Base-by-base conservation (phyloP, 2,113 vertebrate genomes). In the Muntiacus muntjak region DNA sequence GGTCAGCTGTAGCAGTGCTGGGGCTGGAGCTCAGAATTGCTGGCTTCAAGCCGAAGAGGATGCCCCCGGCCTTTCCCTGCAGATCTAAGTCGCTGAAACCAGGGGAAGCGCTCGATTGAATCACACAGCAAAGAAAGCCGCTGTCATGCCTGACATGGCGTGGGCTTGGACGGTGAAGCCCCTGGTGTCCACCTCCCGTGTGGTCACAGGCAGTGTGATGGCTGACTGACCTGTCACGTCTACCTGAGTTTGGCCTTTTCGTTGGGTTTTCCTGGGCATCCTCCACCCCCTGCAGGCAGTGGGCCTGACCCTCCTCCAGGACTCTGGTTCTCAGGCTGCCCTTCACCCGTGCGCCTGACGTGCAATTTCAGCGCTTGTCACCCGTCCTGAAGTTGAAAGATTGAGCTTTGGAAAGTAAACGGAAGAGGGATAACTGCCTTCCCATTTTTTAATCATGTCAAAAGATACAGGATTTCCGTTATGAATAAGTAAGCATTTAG, bases 31-130 rank as follows among this genome's bases (percentile, higher is more conserved):
- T 93, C 43, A n/a, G 17, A 64, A 36, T 28, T 64, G 17, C 76
- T 78, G 85, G 9, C 85, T 85, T 94, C 45, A 85, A 74, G 16
- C 76, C 85, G n/a, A 40, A 43, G 25, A 52, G 36, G 64, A 1
- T 50, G 47, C 54, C 13, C 83, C 55, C 30, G 78, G 79, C 91
- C 60, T 95, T 84, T 90, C 57, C 50, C 54, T 60, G 91, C 74
- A 71, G 81, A 26, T 28, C 47, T 52, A 36, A 95, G 36, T 81
- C 76, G 40, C 60, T 67, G 81, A 88, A 92, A 47, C 60, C 64
- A 55, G n/a, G 52, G 60, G 19, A 85, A n/a, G 50, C 28, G 28
- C 89, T 79, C 17, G 8, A 36, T 52, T 71, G 76, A 86, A 45
- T 8, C 33, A 30, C 4, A 2, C 45, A 0, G 7, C 23, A 50